These are phyloP conservation scores for Simalia tracyae DNA, from an alignment of 2,797 vertebrate genomes.

Conservation along the genomic window DNA sequence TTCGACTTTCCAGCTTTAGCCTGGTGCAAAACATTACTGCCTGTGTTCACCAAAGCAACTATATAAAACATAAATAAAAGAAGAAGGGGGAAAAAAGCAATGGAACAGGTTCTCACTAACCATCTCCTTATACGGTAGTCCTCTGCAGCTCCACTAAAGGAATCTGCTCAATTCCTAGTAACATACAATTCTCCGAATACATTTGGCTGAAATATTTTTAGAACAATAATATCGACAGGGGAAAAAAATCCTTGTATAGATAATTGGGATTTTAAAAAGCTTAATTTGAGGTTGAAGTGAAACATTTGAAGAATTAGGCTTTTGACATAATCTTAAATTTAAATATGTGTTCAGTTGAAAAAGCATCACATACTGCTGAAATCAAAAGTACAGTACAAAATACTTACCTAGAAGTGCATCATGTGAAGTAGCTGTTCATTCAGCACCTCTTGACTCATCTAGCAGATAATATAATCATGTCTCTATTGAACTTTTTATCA, in stretches of 20 bases:
- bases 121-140: no score
- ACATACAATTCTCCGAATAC: not conserved
- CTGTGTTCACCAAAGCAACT: not conserved
- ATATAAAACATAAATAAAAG: not conserved
- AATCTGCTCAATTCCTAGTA: not conserved
- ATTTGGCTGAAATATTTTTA: not conserved
- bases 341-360: not conserved
- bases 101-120: no score
- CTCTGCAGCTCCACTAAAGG: not conserved
- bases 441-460: not conserved
- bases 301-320: not conserved
- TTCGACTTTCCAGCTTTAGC: not conserved
- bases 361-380: not conserved
- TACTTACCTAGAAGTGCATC: not conserved
- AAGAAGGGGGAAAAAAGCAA: not conserved
- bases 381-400: not conserved
- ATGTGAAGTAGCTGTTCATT: conserved; percentile 16
- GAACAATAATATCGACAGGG: not conserved
- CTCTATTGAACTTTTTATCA: not conserved
- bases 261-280: not conserved
- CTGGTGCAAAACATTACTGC: not conserved
- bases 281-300: not conserved
- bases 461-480: not conserved
- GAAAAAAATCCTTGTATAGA: not conserved
- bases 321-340: not conserved